Base-by-base conservation (phyloP, 2,888 invertebrate genomes). In the Drosophila pseudotakahashii region DNA sequence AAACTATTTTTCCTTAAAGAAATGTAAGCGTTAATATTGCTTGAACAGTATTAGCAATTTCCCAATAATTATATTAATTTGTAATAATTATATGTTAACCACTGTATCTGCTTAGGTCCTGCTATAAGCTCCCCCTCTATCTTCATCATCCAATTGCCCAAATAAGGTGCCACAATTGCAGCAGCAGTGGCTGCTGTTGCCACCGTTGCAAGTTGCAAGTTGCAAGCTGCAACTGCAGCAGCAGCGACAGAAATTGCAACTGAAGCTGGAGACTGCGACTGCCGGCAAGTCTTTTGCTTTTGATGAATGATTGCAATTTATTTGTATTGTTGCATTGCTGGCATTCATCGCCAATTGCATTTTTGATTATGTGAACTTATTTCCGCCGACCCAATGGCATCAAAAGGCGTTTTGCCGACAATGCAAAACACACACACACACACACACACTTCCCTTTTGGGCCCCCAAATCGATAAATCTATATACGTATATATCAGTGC, bases 241-340 rank as follows among this genome's bases (percentile, higher is more conserved):
- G 54, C 54, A 37, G 71, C 73, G 73, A 87, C 87, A 75, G 88
- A 82, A 78, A 80, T 76, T 78, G 88, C 75, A 81, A 47, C 69
- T 48, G 47, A 50, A 48, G 34, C 48, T 48, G 48, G 23, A 30
- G 45, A 14, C 45, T 57, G 42, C 23, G 23, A 26, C 13, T 55
- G 54, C 68, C 60, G 73, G 73, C 86, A 63, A 73, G 23, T 74
- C 76, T 76, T 88, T 85, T 79, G 81, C 79, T 88, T 79, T 83
- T 84, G 84, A 84, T 89, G 89, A 83, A 87, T 87, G 84, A 83
- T 77, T 81, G 84, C 84, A 84, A 84, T 84, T 84, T 84, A 84
- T 84, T 84, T 84, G 84, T 88, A 84, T 88, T 84, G 89, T 84
- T 88, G 89, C 89, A 86, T 86, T 83, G 79, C 75, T 76, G 76